A percentile compares a stretch with the other conserved stretches of the same genome.
Conservation (phyloP, 2,888 invertebrate genomes). For the Hemicrepidius hirtus region DNA sequence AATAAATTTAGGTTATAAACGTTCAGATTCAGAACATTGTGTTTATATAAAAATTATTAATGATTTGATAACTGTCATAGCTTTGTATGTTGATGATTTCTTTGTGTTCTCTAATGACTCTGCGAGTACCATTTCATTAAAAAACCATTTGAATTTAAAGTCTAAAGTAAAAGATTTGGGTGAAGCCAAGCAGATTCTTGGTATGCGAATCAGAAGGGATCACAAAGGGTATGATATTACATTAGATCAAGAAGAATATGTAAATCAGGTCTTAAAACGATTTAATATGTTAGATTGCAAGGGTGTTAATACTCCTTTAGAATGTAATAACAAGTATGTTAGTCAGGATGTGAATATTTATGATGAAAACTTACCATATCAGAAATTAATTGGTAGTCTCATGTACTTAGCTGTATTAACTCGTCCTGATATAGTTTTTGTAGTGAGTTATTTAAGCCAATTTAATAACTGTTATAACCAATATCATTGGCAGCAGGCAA, state of each 20-base stretch:
- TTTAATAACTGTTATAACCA: slow-evolving; percentile 51
- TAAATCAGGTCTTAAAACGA: slow-evolving; percentile 49
- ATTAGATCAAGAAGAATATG: slow-evolving; percentile 55
- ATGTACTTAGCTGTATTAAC: slow-evolving; percentile 54
- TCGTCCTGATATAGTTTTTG: slow-evolving; percentile 57
- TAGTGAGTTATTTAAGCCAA: slow-evolving; percentile 53
- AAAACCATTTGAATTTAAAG: slow-evolving; percentile 45
- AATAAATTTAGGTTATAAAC: slow-evolving; percentile 35
- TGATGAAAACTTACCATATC: slow-evolving; percentile 29
- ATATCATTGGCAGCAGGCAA: slow-evolving; percentile 54
- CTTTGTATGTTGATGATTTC: slow-evolving; percentile 40
- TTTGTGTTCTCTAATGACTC: slow-evolving; percentile 36
- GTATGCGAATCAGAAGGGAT: slow-evolving; percentile 53
- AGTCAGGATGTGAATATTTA: slow-evolving; percentile 12
- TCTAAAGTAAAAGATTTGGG: slow-evolving; percentile 59
- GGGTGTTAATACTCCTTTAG: slow-evolving; percentile 53
- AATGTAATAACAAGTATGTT: slow-evolving; percentile 26
- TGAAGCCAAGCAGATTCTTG: slow-evolving; percentile 53
- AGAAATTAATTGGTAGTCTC: slow-evolving; percentile 54
- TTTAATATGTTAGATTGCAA: slow-evolving; percentile 56
- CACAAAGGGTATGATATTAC: slow-evolving; percentile 45
- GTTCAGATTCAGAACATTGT: slow-evolving; percentile 39
- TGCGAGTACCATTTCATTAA: slow-evolving; percentile 30
- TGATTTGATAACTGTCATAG: slow-evolving; percentile 18
- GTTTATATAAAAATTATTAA: slow-evolving; percentile 25